These are phyloP conservation scores for Sinocyclocheilus anshuiensis DNA, from an alignment of 2,113 vertebrate genomes.

Conservation along the genomic window DNA sequence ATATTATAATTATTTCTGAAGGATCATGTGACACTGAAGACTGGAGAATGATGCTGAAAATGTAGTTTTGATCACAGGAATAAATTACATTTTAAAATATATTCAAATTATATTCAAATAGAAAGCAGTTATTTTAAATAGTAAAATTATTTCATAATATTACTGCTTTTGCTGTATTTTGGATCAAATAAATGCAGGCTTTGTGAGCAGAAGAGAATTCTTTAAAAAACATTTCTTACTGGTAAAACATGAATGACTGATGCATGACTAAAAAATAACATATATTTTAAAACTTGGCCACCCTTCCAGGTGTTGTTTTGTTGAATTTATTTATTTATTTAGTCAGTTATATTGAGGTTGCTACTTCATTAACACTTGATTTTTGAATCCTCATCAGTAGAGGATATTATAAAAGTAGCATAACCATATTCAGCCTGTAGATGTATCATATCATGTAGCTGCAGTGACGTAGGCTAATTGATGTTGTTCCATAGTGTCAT, in stretches of 20 bases:
- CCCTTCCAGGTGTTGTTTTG: not conserved
- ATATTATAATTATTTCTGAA: too few relatives aligned
- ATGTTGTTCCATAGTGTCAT: not conserved
- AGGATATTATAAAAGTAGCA: not conserved
- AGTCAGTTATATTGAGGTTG: not conserved
- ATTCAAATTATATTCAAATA: too few relatives aligned
- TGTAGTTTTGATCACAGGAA: too few relatives aligned
- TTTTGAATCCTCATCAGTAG: slow-evolving; percentile 11
- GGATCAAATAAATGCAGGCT: too few relatives aligned
- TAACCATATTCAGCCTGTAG: not conserved
- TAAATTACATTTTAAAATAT: too few relatives aligned
- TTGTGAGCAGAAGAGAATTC: too few relatives aligned
- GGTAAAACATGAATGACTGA: not conserved
- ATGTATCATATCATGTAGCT: not conserved
- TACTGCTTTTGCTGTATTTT: too few relatives aligned
- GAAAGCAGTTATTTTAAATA: too few relatives aligned
- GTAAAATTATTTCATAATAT: too few relatives aligned
- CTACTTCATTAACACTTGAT: slow-evolving; percentile 39
- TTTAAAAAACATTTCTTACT: not conserved
- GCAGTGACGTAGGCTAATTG: not conserved
- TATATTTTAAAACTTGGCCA: not conserved
- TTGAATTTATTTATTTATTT: not conserved
- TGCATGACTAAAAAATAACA: not conserved
- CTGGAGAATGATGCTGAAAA: too few relatives aligned
- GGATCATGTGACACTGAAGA: too few relatives aligned